Evolutionary conservation across 2,113 vertebrate genomes (phyloP), one percentile per base, ranked within the genome.

Genomic region (Carassius carassius): DNA sequence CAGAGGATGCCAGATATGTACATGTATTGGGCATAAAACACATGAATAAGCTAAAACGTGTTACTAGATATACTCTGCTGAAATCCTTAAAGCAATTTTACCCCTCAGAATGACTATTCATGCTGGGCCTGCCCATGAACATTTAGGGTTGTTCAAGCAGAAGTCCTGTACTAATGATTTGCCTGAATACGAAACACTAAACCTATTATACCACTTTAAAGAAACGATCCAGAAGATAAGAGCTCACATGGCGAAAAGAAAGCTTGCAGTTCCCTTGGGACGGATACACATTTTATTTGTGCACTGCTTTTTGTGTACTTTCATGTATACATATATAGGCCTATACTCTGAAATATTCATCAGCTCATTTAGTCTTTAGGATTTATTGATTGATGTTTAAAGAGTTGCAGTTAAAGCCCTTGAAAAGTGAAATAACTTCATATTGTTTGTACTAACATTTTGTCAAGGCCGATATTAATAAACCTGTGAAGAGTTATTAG

Each of bases 401-500:
- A 67, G 60, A 81, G 41, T 23, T 29, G 78, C 62, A 69, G 41
- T 81, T 81, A n/a, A 69, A 69, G n/a, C 44, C 78, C 62, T 69
- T 67, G 62, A 29, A 81, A 81, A 67, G 25, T 67, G 41, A 35
- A 5, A 49, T 47, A 81, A 65, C 44, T 81, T 81, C 41, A 58
- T 12, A 51, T 72, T 0, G 49, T 82, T 82, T 82, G 62, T 69
- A 69, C 23, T 54, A 51, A 67, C 11, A 54, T 69, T 69, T 21
- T 67, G 49, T 82, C 29, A 82, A 82, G 29, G 49, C 32, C 19
- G 1, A 72, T 72, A 56, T 35, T 23, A 69, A 82, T 70, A 56
- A 70, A 84, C 87, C 78, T 87, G 84, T 81, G 87, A 86, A 90
- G 90, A 86, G 44, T 90, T 91, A 86, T 91, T 87, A 60, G 41